Percentiles rank a stretch among this genome's conserved stretches.
phyloP scores from a whole-genome alignment of 2,888 invertebrate species.

The Frankliniella fusca region DNA sequence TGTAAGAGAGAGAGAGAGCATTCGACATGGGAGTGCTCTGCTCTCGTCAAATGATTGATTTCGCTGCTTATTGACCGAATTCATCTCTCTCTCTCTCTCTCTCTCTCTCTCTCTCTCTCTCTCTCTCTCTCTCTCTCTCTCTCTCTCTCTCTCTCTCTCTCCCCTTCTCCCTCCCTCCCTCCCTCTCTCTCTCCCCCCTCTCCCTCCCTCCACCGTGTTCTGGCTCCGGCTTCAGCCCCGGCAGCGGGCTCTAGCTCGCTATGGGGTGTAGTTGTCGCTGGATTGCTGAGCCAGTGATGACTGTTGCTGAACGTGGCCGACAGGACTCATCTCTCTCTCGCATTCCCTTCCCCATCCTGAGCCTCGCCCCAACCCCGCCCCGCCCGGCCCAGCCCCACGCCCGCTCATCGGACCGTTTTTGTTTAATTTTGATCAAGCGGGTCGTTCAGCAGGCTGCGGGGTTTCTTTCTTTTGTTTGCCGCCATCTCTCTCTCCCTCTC shows the following conservation, averaged over 20 bases:
- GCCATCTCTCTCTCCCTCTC: too few relatives aligned
- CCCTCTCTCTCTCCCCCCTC: neutral
- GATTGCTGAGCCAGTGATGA: neutral
- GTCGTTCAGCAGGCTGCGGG: neutral
- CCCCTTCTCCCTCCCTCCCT: neutral
- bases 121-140: slow-evolving; percentile 14
- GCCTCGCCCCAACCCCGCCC: too few relatives aligned
- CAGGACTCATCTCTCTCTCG: neutral
- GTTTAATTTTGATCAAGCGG: neutral
- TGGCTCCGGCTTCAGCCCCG: neutral
- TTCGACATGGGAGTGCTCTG: neutral
- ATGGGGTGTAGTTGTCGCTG: too few relatives aligned
- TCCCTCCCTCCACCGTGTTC: neutral
- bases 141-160: slow-evolving; percentile 15
- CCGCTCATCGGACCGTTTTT: too few relatives aligned
- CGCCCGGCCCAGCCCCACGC: too few relatives aligned
- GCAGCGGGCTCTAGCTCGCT: neutral
- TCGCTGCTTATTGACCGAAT: neutral
- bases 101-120: slow-evolving; percentile 9
- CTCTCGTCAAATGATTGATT: neutral
- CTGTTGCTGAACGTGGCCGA: neutral
- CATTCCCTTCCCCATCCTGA: too few relatives aligned
- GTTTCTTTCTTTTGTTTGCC: neutral
- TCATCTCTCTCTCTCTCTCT: neutral
- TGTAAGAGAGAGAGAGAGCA: too few relatives aligned